Evolutionary conservation across 2,797 vertebrate genomes (phyloP).

Genomic region (Poecile montanus): DNA sequence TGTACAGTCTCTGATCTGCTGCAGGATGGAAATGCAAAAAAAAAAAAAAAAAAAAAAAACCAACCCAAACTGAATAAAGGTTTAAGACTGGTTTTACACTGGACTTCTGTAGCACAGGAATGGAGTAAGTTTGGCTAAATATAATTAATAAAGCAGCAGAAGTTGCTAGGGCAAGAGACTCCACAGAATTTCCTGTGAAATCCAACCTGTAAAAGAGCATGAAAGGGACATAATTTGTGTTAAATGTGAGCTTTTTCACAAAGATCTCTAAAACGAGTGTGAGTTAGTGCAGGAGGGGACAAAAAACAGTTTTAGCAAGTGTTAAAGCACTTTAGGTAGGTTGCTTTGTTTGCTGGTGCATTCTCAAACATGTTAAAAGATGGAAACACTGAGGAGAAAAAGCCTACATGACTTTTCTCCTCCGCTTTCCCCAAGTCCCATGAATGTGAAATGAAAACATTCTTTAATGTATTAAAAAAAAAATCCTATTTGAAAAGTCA

Average conservation of each 20-base stretch:
- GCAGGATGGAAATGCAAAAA: background rate
- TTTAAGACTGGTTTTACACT: background rate
- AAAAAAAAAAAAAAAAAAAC: too few relatives aligned
- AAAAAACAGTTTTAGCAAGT: background rate
- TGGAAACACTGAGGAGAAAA: background rate
- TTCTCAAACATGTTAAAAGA: background rate
- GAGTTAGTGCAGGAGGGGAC: background rate
- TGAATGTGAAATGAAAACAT: background rate
- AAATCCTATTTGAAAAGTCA: background rate
- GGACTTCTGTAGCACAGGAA: background rate
- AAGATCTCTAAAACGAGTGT: background rate
- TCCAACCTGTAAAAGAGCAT: background rate
- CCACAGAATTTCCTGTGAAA: background rate
- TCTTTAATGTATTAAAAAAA: background rate
- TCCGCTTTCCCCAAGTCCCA: background rate
- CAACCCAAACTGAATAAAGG: background rate
- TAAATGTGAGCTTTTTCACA: background rate
- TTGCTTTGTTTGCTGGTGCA: background rate
- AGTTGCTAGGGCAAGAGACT: background rate
- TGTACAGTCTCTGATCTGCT: background rate
- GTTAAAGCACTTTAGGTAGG: background rate
- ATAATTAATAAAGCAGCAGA: background rate
- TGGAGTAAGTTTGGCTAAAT: background rate
- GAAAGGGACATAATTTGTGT: background rate
- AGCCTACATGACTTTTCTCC: accelerated